phyloP scores from a whole-genome alignment of 2,888 invertebrate species.

The Mythimna pallens region DNA sequence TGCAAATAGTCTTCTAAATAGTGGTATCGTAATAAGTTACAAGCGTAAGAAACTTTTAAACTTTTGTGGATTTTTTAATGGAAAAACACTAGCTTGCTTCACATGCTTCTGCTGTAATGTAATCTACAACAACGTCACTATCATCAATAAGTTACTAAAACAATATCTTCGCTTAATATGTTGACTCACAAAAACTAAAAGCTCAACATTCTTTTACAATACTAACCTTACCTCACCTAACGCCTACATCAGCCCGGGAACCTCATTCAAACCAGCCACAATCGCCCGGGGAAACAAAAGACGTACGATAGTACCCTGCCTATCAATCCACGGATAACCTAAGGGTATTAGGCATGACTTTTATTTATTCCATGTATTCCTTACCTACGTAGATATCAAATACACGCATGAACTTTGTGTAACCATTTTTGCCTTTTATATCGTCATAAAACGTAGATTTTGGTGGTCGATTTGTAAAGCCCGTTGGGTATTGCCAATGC shows the following conservation, averaged over 20 bases:
- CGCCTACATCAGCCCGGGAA: background rate
- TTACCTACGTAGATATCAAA: conserved; percentile 31
- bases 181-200: background rate
- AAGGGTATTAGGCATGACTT: conserved; percentile 19
- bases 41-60: no score
- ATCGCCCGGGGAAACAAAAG: conserved; percentile 21
- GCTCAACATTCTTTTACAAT: no score
- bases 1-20: no score
- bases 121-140: no score
- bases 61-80: no score
- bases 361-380: conserved; percentile 51
- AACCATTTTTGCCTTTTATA: conserved; percentile 48
- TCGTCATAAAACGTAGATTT: conserved; percentile 51
- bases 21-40: no score
- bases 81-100: no score
- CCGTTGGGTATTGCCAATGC: conserved; percentile 21
- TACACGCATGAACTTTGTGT: conserved; percentile 39
- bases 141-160: no score
- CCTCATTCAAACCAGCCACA: background rate
- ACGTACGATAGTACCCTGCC: conserved; percentile 9
- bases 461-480: conserved; percentile 52
- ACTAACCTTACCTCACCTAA: no score
- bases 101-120: no score
- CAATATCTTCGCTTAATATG: no score
- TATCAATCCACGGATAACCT: conserved; percentile 51